phyloP scores from a whole-genome alignment of 2,888 invertebrate species.

The Athalia rosae region DNA sequence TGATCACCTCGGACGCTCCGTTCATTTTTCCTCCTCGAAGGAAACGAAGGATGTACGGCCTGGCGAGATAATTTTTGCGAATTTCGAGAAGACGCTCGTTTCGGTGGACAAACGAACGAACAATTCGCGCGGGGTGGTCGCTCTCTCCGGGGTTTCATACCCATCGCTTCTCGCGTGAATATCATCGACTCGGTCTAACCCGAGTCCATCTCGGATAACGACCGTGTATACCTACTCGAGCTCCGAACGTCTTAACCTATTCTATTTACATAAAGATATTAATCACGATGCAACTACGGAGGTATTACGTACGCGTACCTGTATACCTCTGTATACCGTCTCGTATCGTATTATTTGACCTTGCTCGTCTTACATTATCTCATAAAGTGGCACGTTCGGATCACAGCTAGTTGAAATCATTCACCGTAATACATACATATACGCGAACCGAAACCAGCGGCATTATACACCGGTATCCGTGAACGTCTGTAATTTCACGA shows the following conservation, averaged over 20 bases:
- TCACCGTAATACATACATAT: not conserved
- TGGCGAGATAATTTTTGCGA: too few species aligned
- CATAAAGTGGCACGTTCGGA: conserved; percentile 12
- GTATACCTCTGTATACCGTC: not conserved
- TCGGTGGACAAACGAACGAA: too few species aligned
- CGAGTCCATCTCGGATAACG: conserved; percentile 58
- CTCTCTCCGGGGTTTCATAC: not conserved
- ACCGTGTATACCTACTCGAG: conserved; percentile 55
- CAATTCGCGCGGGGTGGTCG: not conserved
- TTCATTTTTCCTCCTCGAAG: too few species aligned
- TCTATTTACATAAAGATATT: conserved; percentile 64
- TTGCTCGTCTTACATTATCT: conserved; percentile 33
- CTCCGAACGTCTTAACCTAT: conserved; percentile 57
- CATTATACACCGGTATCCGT: too few species aligned
- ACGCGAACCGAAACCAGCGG: not conserved
- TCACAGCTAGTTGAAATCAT: conserved; percentile 6
- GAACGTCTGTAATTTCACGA: too few species aligned
- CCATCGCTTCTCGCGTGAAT: conserved; percentile 13
- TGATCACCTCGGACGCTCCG: too few species aligned
- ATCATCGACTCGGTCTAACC: conserved; percentile 20
- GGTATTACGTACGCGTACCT: not conserved
- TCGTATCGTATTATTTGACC: conserved; percentile 29
- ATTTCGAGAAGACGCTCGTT: too few species aligned
- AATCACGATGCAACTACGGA: conserved; percentile 54
- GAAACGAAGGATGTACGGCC: too few species aligned